Evolutionary conservation across 1,140 invertebrate genomes (phyloP).

Genomic region (Zaprionus vittiger): DNA sequence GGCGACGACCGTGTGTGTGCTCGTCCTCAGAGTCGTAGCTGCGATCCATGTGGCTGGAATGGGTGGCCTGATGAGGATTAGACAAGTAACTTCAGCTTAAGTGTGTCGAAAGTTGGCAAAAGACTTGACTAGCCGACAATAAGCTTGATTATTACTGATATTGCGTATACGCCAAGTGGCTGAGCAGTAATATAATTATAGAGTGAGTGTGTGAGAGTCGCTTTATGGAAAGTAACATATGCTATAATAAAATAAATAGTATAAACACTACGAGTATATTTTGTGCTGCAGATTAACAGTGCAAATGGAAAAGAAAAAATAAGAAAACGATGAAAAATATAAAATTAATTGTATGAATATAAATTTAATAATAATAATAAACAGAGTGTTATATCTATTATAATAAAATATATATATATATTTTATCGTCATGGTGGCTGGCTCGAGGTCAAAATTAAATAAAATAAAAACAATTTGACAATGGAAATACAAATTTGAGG

Average conservation of each 20-base stretch:
- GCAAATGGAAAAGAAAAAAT: too few relatives aligned
- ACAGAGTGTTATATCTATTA: too few relatives aligned
- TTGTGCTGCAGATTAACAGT: too few relatives aligned
- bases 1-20: constrained; percentile 86
- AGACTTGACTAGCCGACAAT: neutral
- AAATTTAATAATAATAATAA: too few relatives aligned
- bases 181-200: neutral
- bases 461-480: too few relatives aligned
- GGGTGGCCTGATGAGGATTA: constrained; percentile 85
- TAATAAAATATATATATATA: too few relatives aligned
- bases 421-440: too few relatives aligned
- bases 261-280: rapidly evolving
- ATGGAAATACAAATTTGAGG: too few relatives aligned
- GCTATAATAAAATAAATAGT: too few relatives aligned
- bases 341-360: too few relatives aligned
- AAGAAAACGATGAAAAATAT: too few relatives aligned
- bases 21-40: constrained; percentile 90
- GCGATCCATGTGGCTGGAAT: constrained; percentile 87
- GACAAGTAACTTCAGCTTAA: neutral
- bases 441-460: too few relatives aligned
- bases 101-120: neutral
- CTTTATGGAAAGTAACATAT: neutral
- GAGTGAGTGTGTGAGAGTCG: neutral
- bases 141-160: neutral
- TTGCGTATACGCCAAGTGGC: constrained; percentile 25